Conservation (phyloP, 2,888 invertebrate genomes). For the Gymnosoma rotundatum region DNA sequence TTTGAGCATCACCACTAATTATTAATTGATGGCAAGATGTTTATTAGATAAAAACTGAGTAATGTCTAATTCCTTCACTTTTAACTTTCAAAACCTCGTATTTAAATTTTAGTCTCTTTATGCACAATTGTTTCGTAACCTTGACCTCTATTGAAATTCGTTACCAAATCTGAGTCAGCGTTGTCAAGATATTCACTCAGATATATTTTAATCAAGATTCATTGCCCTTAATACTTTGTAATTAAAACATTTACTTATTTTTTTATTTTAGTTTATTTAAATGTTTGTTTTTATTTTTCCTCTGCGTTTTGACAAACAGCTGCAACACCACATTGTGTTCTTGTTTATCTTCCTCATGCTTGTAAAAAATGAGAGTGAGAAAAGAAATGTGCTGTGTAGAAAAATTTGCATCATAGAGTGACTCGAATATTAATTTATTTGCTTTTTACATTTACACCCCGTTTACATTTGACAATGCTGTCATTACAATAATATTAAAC, state of each 20-base stretch:
- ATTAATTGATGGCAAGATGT: conserved; percentile 47
- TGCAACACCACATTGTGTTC: conserved; percentile 31
- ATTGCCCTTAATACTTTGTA: too few species aligned
- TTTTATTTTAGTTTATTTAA: too few species aligned
- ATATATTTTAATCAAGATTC: too few species aligned
- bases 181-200: too few species aligned
- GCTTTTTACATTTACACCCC: neutral
- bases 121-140: neutral
- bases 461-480: too few species aligned
- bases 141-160: too few species aligned
- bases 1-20: neutral
- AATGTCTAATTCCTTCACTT: neutral
- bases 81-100: conserved; percentile 6
- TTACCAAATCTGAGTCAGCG: too few species aligned
- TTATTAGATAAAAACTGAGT: too few species aligned
- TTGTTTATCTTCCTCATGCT: conserved; percentile 25
- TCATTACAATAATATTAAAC: too few species aligned
- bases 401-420: neutral
- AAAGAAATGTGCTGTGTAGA: too few species aligned
- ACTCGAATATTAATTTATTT: neutral
- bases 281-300: conserved; percentile 13
- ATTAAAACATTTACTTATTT: too few species aligned
- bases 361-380: too few species aligned
- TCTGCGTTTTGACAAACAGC: conserved; percentile 21
- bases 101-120: neutral